Evolutionary conservation across 2,797 vertebrate genomes (phyloP).

Genomic region (Mionectes olivaceus): DNA sequence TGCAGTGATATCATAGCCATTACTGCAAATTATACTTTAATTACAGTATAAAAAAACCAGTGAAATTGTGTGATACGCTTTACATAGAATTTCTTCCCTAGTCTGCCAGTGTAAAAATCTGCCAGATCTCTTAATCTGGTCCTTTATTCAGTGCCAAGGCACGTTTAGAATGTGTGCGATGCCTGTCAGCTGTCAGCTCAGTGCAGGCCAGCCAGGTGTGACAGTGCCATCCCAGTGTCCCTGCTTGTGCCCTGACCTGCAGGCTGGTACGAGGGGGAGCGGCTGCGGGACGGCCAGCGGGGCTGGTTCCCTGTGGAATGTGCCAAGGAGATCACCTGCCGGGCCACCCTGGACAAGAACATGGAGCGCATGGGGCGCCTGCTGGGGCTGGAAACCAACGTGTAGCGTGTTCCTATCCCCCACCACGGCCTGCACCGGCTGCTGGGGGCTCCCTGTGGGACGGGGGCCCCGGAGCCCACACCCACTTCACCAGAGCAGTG

Average conservation of each 20-base stretch:
- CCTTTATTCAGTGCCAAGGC: accelerated
- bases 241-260: neutral
- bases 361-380: slow-evolving; percentile 96
- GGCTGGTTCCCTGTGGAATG: slow-evolving; percentile 96
- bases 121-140: no score
- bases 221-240: neutral
- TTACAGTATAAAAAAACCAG: accelerated
- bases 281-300: slow-evolving; percentile 90
- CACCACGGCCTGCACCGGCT: slow-evolving; percentile 26
- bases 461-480: neutral
- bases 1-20: accelerated
- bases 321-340: slow-evolving; percentile 90
- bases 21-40: neutral
- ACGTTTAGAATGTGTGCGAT: accelerated
- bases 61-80: neutral
- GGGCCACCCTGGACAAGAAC: slow-evolving; percentile 92
- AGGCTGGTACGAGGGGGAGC: slow-evolving; percentile 96
- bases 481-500: neutral
- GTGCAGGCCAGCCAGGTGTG: neutral
- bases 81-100: neutral
- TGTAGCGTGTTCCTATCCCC: slow-evolving; percentile 69
- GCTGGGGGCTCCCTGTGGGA: accelerated
- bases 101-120: neutral
- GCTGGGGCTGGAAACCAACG: slow-evolving; percentile 93
- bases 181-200: accelerated